Evolutionary conservation across 2,797 vertebrate genomes (phyloP), one percentile per base, ranked within the genome.

Genomic region (Lagocephalus sceleratus): DNA sequence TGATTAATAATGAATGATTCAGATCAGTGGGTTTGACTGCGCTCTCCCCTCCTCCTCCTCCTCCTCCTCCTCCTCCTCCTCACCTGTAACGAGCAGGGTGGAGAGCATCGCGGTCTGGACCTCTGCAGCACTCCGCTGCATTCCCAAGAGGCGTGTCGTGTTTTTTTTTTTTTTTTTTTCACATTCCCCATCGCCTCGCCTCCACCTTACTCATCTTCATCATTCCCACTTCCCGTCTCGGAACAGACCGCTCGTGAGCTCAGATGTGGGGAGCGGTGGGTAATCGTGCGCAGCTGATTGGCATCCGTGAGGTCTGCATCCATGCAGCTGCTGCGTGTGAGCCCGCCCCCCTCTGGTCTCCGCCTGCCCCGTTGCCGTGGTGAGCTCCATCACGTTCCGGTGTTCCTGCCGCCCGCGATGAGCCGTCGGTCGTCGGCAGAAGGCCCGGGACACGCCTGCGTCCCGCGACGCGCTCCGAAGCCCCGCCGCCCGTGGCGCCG

Each of bases 1-100:
- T 2, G 22, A 68, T 83, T 74, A 78, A 85, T 85, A 83, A 81
- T 82, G 38, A 57, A 85, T 64, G 64, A 80, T n/a, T 2, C 22
- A 6, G 54, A 82, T 76, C 73, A 73, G 63, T 69, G 5, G 10
- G 7, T 69, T 76, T 54, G 53, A 67, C 63, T 74, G 16, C 43
- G 4, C 48, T 52, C 44, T 41, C 60, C 35, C 20, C 49, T 54
- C 25, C 59, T 61, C 47, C 49, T 57, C 60, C 53, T 54, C 26
- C 49, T 70, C 54, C 40, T 61, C 47, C 49, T 57, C 60, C 53
- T 54, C 26, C 49, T 70, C 54, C 40, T 63, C 60, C 56, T 80
- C 73, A 73, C 77, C 65, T 79, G 49, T 72, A 63, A 79, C 62
- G 57, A 79, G 72, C 1, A 15, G 40, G 66, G 57, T 65, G 50